Base-by-base conservation (phyloP, 2,888 invertebrate genomes). In the Ennomos quercinarius region DNA sequence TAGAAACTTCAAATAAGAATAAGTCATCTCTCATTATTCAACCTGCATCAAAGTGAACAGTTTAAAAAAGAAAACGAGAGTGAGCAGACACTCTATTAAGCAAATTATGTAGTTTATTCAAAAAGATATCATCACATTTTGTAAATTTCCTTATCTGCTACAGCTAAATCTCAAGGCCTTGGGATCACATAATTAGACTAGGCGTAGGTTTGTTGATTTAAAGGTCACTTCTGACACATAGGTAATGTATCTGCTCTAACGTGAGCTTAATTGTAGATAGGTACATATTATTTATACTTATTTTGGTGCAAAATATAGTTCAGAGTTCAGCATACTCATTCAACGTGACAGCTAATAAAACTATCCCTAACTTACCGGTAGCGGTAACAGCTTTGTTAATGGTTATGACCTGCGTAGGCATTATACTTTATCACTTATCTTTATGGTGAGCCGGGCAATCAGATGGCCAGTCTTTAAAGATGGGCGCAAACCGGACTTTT, bases 1-100 rank as follows among this genome's bases (percentile, higher is more conserved):
- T 51, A 36, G n/a, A 51, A 61, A 52, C 50, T 44, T 56, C 55
- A 51, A 60, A 60, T 47, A 51, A 47, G 51, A 52, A 56, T 43
- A 43, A 38, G n/a, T 11, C 43, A 34, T 55, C 54, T 60, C 55
- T 60, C 55, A 52, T 60, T 55, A 51, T 36, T 47, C 43, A 55
- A 51, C 51, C 47, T 51, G 51, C 46, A 51, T 60, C 60, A 51
- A 60, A 55, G 53, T 27, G 17, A 54, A 8, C 43, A 34, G 9
- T n/a, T 45, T 42, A 8, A 40, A 13, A 41, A 51, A n/a, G 27
- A 57, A 57, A 50, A 38, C 12, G 11, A 13, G 27, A 27, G 27
- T 27, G 6, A 27, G 27, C 27, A 3, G 27, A 4, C 27, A 27
- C 27, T 27, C 27, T 27, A 6, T 6, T 27, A 27, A 6, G 6